Evolutionary conservation across 2,113 vertebrate genomes (phyloP).

Genomic region (Columba janthina): DNA sequence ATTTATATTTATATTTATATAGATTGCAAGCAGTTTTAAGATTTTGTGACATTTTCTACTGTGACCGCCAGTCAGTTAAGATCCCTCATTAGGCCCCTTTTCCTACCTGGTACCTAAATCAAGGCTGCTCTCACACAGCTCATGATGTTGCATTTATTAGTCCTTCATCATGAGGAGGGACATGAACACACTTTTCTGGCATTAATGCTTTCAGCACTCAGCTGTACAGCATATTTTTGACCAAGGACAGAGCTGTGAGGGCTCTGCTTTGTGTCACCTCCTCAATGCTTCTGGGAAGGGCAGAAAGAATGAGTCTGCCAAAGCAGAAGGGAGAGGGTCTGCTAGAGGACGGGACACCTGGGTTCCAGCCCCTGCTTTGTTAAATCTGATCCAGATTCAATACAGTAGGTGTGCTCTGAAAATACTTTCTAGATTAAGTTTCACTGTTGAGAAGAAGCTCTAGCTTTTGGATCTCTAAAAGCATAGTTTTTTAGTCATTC

Average conservation of each 20-base stretch:
- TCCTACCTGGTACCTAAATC: neutral
- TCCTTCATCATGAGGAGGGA: neutral
- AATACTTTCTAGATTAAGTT: neutral
- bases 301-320: neutral
- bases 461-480: neutral
- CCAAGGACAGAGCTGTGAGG: neutral
- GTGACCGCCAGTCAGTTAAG: neutral
- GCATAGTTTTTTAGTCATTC: neutral
- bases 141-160: neutral
- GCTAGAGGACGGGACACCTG: neutral
- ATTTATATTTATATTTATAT: neutral
- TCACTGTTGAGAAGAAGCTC: neutral
- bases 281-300: neutral
- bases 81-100: neutral
- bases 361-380: neutral
- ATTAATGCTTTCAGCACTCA: neutral
- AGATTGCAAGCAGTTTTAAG: neutral
- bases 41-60: neutral
- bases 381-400: neutral
- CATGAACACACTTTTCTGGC: neutral
- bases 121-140: neutral
- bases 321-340: neutral
- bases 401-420: neutral
- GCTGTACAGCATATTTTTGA: neutral
- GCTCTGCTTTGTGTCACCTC: fast-evolving